Evolutionary conservation across 2,797 vertebrate species (phyloP).

Genomic region (Eptatretus atami): DNA sequence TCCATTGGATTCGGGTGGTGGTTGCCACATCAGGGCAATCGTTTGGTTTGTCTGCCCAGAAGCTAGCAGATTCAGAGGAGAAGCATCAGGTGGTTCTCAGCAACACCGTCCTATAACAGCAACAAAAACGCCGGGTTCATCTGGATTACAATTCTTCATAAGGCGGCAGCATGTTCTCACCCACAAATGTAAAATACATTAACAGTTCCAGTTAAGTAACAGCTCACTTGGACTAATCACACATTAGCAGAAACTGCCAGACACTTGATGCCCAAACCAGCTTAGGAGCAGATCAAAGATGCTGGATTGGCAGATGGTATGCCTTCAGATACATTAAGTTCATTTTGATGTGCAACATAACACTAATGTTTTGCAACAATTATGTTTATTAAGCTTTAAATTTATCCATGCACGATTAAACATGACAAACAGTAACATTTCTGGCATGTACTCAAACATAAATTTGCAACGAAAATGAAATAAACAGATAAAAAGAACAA

Average conservation of each 20-base stretch:
- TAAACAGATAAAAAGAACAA: background rate
- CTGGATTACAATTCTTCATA: no score
- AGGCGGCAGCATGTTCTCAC: no score
- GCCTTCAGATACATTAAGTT: no score
- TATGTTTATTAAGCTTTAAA: no score
- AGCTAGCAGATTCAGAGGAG: slow-evolving; percentile 71
- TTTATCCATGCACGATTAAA: no score
- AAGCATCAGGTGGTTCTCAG: slow-evolving; percentile 65
- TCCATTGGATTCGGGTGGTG: slow-evolving; percentile 66
- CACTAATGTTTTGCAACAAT: no score
- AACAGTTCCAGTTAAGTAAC: slow-evolving; percentile 10
- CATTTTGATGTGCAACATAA: no score
- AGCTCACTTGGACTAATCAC: slow-evolving; percentile 12
- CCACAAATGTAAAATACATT: slow-evolving; percentile 9
- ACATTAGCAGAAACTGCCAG: slow-evolving; percentile 14
- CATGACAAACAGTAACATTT: no score
- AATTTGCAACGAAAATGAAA: no score
- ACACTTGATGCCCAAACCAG: slow-evolving; percentile 13
- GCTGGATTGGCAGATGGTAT: no score
- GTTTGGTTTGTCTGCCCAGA: slow-evolving; percentile 83
- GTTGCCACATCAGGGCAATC: slow-evolving; percentile 95
- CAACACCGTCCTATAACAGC: slow-evolving; percentile 32
- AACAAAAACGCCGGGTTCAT: background rate
- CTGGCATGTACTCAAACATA: no score
- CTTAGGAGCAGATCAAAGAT: no score